Evolutionary conservation across 2,888 invertebrate species (phyloP).

Genomic region (Ypsolopha sequella): DNA sequence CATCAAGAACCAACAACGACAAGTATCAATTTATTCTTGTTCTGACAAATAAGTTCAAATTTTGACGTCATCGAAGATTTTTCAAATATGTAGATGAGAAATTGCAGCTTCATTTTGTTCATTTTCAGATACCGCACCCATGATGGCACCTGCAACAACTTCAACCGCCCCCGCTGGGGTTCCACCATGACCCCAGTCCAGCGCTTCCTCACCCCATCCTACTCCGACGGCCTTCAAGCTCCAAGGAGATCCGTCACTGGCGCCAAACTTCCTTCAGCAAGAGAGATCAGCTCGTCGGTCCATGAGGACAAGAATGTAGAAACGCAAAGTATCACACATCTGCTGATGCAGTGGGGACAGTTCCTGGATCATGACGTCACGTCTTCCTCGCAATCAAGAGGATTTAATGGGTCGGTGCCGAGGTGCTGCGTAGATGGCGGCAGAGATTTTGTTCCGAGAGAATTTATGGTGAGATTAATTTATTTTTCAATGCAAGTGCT

Average conservation of each 20-base stretch:
- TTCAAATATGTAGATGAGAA: too few relatives aligned
- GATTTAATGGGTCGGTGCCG: slow-evolving; percentile 84
- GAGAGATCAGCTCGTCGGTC: slow-evolving; percentile 77
- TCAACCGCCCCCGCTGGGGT: slow-evolving; percentile 81
- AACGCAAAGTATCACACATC: slow-evolving; percentile 77
- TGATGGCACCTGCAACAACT: slow-evolving; percentile 92
- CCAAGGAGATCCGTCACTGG: slow-evolving; percentile 72
- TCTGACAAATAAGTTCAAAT: too few relatives aligned
- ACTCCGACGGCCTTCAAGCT: slow-evolving; percentile 80
- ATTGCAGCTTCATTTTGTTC: too few relatives aligned
- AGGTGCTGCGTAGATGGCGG: slow-evolving; percentile 79
- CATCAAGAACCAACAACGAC: too few relatives aligned
- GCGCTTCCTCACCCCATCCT: slow-evolving; percentile 83
- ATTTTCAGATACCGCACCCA: slow-evolving; percentile 79
- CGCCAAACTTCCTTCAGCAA: slow-evolving; percentile 77
- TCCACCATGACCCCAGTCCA: slow-evolving; percentile 86
- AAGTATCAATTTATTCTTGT: too few relatives aligned
- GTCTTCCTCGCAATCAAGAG: slow-evolving; percentile 80
- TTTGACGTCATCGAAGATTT: too few relatives aligned
- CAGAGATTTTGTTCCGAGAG: slow-evolving; percentile 69
- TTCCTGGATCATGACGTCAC: slow-evolving; percentile 91
- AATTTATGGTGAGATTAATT: slow-evolving; percentile 69
- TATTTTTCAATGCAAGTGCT: background rate
- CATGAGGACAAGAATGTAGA: slow-evolving; percentile 75
- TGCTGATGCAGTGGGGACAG: slow-evolving; percentile 94